Base-by-base conservation (phyloP, 1,140 invertebrate genomes). In the Aphaenogaster rudis region DNA sequence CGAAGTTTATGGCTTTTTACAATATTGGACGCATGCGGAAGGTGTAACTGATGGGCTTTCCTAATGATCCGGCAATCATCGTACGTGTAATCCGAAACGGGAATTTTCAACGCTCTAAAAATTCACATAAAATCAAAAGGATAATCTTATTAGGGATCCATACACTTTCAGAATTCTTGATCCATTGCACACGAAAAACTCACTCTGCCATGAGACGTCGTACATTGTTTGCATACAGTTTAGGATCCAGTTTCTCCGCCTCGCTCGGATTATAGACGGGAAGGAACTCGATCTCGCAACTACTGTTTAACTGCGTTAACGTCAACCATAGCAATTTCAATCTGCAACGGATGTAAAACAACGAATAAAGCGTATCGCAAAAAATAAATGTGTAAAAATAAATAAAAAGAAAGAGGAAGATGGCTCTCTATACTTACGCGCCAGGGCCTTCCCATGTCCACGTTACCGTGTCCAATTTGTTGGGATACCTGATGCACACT, bases 371-470 rank as follows among this genome's bases (percentile, higher is more conserved):
- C 21, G 9, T 28, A 17, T 0, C 6, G 33, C 3, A 45, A 79
- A 33, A 79, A 50, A 64, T 36, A 13, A 9, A 67, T 6, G 0
- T n/a, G 13, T n/a, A 48, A 48, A 52, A 33, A 21, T 50, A 59
- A 61, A 48, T 36, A 13, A 64, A 11, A 3, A 36, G 3, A n/a
- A 48, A 61, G 9, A 61, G 17, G 63, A 59, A 69, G 21, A 54
- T 64, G 79, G 63, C 21, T 42, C 36, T 71, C 52, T 36, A 17
- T 61, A 97, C 98, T 98, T 96, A 99, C 98, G 98, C 98, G 95
- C 98, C 98, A 87, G 98, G 98, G 81, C 99, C 99, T 95, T 99
- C 98, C 99, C 99, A 99, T 5, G 99, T 99, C 99, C 99, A 99
- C 0, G 98, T 99, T 57, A 99, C 97, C 3, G 98, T 99, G 93